phyloP scores from a whole-genome alignment of 1,140 invertebrate species.

The Riptortus pedestris region DNA sequence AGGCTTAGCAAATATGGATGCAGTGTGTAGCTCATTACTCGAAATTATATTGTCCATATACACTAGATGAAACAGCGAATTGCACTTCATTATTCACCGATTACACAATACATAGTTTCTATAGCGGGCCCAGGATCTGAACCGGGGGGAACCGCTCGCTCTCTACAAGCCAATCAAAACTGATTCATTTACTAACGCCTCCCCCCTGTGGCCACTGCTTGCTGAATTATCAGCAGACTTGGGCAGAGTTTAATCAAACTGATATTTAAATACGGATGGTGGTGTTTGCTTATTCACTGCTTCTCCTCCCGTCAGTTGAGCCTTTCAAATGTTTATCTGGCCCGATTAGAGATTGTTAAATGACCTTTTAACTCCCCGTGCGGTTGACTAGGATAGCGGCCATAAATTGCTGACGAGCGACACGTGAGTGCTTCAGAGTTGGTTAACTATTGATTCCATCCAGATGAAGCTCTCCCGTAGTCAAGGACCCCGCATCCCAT shows the following conservation, averaged over 20 bases:
- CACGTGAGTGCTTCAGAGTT: no score
- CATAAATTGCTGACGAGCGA: no score
- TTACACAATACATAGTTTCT: slow-evolving; percentile 15
- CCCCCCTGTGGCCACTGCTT: background rate
- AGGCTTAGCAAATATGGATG: background rate
- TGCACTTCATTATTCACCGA: slow-evolving; percentile 8
- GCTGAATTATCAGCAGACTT: slow-evolving; percentile 10
- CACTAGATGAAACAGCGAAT: background rate
- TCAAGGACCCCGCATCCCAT: no score
- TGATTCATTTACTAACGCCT: background rate
- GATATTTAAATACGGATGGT: slow-evolving; percentile 12
- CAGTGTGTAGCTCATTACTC: slow-evolving; percentile 11
- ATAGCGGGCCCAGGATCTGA: background rate
- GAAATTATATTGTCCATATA: slow-evolving; percentile 17
- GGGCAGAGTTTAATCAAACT: slow-evolving; percentile 4
- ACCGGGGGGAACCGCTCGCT: background rate
- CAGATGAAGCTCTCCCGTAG: no score
- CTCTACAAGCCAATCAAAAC: background rate
- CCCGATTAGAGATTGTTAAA: slow-evolving; percentile 7
- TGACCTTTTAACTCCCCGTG: slow-evolving; percentile 10
- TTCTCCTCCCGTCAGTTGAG: background rate
- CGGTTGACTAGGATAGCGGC: no score
- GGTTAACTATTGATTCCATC: no score
- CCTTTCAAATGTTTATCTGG: background rate
- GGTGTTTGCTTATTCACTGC: slow-evolving; percentile 6